Conservation (phyloP, 1,140 invertebrate species). For the Eulimnadia texana region DNA sequence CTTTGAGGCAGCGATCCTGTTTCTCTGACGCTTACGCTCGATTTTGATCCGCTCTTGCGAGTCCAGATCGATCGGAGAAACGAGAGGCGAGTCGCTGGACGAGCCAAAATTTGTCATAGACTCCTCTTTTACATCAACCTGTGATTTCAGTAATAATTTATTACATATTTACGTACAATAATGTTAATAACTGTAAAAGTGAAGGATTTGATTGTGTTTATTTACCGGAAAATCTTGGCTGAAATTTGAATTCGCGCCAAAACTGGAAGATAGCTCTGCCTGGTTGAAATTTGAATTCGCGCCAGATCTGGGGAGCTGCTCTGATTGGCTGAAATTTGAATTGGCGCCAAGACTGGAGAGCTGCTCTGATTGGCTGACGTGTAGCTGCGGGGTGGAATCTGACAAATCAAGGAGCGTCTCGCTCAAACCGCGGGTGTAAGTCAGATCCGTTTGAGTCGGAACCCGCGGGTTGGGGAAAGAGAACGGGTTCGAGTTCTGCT, state of each 20-base stretch:
- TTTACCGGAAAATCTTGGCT: background rate
- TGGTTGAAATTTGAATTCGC: too few relatives aligned
- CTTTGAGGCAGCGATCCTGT: constrained; percentile 92
- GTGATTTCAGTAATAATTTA: too few relatives aligned
- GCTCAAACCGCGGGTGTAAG: constrained; percentile 79
- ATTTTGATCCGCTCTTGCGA: constrained; percentile 87
- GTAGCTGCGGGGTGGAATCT: background rate
- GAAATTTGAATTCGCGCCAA: too few relatives aligned
- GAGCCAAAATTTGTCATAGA: background rate
- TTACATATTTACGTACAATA: too few relatives aligned
- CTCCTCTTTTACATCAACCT: constrained; percentile 15
- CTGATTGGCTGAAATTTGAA: constrained; percentile 34
- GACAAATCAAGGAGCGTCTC: constrained; percentile 68
- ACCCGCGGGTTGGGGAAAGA: background rate
- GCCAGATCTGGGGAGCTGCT: too few relatives aligned
- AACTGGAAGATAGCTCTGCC: too few relatives aligned
- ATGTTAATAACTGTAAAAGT: too few relatives aligned
- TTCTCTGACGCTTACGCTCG: constrained; percentile 85
- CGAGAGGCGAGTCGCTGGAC: constrained; percentile 22
- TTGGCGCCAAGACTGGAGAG: background rate
- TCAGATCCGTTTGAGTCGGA: constrained; percentile 44
- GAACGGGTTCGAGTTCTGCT: constrained; percentile 53
- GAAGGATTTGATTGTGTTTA: background rate
- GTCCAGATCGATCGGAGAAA: constrained; percentile 93
- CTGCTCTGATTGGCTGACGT: background rate